Evolutionary conservation across 92 coral and sea anemone genomes (phyloP), one percentile per base, ranked within the genome.

Genomic region (Palythoa caribaeorum): DNA sequence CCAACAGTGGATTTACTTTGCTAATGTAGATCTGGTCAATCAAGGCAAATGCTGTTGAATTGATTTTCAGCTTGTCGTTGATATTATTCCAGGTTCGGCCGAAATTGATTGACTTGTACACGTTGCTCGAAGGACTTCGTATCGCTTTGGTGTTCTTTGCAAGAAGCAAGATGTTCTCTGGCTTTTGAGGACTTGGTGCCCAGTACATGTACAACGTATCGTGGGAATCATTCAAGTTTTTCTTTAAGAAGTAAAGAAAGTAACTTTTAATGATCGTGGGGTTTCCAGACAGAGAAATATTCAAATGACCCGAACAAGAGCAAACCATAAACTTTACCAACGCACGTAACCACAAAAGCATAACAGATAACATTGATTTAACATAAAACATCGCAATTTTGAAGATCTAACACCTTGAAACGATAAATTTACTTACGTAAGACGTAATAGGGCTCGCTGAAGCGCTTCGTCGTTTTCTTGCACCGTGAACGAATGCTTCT

Each of bases 21-120:
- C 76, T 81, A 14, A 81, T 81, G 48, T 81, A 81, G 57, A 81
- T 65, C 55, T 81, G 86, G 76, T 81, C 76, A 81, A 81, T 81
- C 86, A 81, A 48, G 52, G 86, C 86, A 80, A 48, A 80, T 19
- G 85, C 9, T 5, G 73, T 80, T 3, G 85, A 28, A 66, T 81
- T 81, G 37, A 69, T 11, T 48, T 81, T 66, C 28, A 81, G 86
- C 74, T 3, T 65, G 12, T 81, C 40, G 47, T 66, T 81, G 60
- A 81, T 81, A 40, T 66, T 81, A 14, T 44, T 21, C 86, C 86
- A 81, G 44, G 3, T 81, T 66, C 12, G 62, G 16, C 86, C 86
- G 60, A 5, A 81, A 59, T 81, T 4, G 14, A 57, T 28, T 3
- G 86, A 81, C 11, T 69, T 47, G 76, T 66, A 81, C 35, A 81